Conservation (phyloP, 2,797 vertebrate species). For the Pachyuromys duprasi region DNA sequence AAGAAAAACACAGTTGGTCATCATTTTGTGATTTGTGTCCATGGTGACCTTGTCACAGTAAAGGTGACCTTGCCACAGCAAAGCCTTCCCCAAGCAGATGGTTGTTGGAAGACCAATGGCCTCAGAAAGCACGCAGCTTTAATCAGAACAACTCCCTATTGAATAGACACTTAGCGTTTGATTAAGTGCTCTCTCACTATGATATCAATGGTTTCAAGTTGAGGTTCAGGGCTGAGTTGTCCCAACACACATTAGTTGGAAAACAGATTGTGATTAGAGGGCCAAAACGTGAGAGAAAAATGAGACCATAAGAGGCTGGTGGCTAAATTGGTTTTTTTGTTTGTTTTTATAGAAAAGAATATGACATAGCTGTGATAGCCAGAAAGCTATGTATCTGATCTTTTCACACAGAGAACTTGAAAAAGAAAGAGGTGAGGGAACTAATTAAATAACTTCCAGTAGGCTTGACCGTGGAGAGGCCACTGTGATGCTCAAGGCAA, state of each 20-base stretch:
- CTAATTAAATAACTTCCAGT: not conserved
- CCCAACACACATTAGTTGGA: constrained; percentile 70
- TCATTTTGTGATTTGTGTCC: fast-evolving
- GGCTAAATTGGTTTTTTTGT: not conserved
- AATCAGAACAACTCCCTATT: constrained; percentile 51
- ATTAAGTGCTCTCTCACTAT: constrained; percentile 63
- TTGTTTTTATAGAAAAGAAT: constrained; percentile 27
- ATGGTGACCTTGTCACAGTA: not conserved
- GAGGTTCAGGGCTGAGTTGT: constrained; percentile 63
- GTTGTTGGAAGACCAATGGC: not conserved
- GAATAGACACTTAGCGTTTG: constrained; percentile 63
- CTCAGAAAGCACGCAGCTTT: not conserved
- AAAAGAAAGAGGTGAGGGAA: constrained; percentile 12
- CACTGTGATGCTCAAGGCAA: not conserved
- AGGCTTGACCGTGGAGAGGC: not conserved
- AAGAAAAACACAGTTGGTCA: not conserved
- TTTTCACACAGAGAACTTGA: constrained; percentile 12
- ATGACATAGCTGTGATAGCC: not conserved
- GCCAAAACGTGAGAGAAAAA: constrained; percentile 11
- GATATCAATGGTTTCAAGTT: constrained; percentile 63
- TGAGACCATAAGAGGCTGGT: not conserved
- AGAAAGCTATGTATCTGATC: not conserved
- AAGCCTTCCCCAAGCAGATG: not conserved
- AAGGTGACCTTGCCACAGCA: not conserved
- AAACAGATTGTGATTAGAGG: constrained; percentile 66